These are phyloP conservation scores for Platynereis dumerilii DNA, from an alignment of 2,888 invertebrate species.

Conservation along the genomic window DNA sequence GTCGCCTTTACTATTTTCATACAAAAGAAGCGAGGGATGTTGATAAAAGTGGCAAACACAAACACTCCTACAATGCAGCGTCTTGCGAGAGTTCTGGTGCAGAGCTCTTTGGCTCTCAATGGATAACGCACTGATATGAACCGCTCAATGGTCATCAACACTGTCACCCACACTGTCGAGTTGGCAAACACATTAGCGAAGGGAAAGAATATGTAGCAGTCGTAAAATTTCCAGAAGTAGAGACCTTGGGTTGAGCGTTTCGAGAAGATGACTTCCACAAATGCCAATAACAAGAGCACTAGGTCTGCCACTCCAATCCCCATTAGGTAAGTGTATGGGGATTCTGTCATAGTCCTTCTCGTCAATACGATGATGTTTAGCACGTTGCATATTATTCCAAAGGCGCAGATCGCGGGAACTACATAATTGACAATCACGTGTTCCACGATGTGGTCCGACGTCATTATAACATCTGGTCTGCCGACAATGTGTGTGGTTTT, in stretches of 20 bases:
- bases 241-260: too few relatives aligned
- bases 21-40: too few relatives aligned
- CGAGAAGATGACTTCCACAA: conserved; percentile 37
- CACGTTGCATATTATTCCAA: conserved; percentile 57
- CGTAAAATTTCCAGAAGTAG: too few relatives aligned
- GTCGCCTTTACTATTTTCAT: conserved; percentile 34
- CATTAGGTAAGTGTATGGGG: conserved; percentile 57
- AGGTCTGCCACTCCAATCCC: conserved; percentile 55
- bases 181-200: too few relatives aligned
- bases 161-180: conserved; percentile 55
- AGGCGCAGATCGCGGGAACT: conserved; percentile 48
- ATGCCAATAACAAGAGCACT: conserved; percentile 46
- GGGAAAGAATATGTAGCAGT: too few relatives aligned
- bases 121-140: conserved; percentile 54
- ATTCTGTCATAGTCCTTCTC: conserved; percentile 51
- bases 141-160: conserved; percentile 54
- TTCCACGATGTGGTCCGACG: too few relatives aligned
- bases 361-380: conserved; percentile 54
- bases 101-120: conserved; percentile 52
- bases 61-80: conserved; percentile 49
- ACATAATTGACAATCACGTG: too few relatives aligned
- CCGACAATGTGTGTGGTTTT: too few relatives aligned
- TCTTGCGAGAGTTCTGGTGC: conserved; percentile 49
- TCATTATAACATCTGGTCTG: too few relatives aligned
- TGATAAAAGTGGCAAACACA: too few relatives aligned